These are phyloP conservation scores for Ellobius talpinus DNA, from an alignment of 2,113 vertebrate genomes.

Conservation along the genomic window DNA sequence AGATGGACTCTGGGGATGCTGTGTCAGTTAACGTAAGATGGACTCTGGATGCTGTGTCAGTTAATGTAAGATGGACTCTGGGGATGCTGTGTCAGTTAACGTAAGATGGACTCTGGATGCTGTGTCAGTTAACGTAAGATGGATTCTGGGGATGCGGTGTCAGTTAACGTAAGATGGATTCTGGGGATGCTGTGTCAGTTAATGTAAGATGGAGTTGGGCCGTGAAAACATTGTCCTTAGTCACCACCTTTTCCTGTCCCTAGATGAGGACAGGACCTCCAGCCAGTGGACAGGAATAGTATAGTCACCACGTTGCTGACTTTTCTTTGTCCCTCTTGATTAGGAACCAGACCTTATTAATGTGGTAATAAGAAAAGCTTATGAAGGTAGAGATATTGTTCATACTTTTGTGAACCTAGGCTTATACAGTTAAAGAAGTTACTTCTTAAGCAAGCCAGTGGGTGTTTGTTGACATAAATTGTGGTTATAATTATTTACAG, in stretches of 20 bases:
- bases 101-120: neutral
- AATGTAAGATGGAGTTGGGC: neutral
- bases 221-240: neutral
- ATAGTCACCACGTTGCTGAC: neutral
- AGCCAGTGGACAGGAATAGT: neutral
- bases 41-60: neutral
- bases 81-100: neutral
- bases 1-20: neutral
- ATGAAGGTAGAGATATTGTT: neutral
- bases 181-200: neutral
- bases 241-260: neutral
- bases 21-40: slow-evolving; percentile 2
- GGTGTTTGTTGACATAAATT: slow-evolving; percentile 33
- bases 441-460: neutral
- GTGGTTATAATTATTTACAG: slow-evolving; percentile 15
- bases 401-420: neutral
- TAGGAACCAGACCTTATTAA: neutral
- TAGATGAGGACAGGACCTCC: neutral
- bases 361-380: neutral
- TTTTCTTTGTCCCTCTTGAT: neutral
- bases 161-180: neutral
- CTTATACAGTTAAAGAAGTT: slow-evolving; percentile 13
- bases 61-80: neutral
- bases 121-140: slow-evolving; percentile 9
- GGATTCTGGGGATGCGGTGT: neutral